Base-by-base conservation (phyloP, 2,888 invertebrate genomes). In the Cynaeus angustus region DNA sequence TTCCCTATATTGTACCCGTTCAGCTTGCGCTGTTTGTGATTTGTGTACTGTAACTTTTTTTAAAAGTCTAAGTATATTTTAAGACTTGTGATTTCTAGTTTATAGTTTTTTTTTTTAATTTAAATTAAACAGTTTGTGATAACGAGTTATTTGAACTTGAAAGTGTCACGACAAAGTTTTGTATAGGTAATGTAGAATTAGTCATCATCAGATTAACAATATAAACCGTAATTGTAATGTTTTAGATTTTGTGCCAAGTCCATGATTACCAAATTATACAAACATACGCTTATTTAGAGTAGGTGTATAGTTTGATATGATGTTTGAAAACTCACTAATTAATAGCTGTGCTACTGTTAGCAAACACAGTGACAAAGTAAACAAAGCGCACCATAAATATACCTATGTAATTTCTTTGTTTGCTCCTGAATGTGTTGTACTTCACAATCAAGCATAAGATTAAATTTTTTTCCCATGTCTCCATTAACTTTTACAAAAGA, bases 11-110 rank as follows among this genome's bases (percentile, higher is more conserved):
- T 46, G 46, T 46, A 50, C 48, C 16, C 56, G 28, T 70, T 67
- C 78, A 77, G 77, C 78, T 78, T 78, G 50, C 72, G 78, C 79
- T 79, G 76, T 79, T 79, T 80, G 80, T 80, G 80, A 80, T 80
- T 78, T 75, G 72, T 76, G 72, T 78, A 75, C 55, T 78, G 73
- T 77, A 75, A 75, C 71, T 73, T 70, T 70, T 66, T 67, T 56
- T 14, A 56, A 43, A 21, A 56, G 43, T 56, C 37, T 16, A n/a
- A 66, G 56, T 41, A 41, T 74, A 53, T 50, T 62, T 56, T 74
- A 74, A 76, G 75, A 75, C 73, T 78, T 78, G 77, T 78, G 77
- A 78, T 78, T 75, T 71, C 73, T 77, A 77, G 77, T 70, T 74
- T 73, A 72, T 75, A 75, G 72, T 41, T 61, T 21, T 21, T 64